Evolutionary conservation across 2,113 vertebrate species (phyloP), one percentile per base, ranked within the genome.

Genomic region (Rhipidura dahli): DNA sequence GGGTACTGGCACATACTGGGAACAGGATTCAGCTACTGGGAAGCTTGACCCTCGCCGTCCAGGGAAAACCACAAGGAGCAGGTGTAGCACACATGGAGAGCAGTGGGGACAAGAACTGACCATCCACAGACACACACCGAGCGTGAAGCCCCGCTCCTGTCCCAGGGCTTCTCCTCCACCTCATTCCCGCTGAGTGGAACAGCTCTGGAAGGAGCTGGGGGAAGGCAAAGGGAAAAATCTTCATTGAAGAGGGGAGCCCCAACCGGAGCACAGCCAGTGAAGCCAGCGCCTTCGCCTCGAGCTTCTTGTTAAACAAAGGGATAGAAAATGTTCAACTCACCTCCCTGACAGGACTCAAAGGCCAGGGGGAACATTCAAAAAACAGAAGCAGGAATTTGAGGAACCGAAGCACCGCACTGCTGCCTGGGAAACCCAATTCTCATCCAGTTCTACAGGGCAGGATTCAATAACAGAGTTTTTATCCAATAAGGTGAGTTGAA

Each of bases 401-500:
- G 53, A 35, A 23, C 28, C 7, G 2, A 83, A 35, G 40, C 35
- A 59, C 49, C 0, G 1, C 21, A 1, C 9, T 77, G 63, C 49
- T 96, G 69, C 72, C 53, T 1, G 23, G 86, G 92, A 97, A 96
- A 94, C 65, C 44, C 42, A 44, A 2, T 94, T 96, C 93, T 83
- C 83, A 87, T 86, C 61, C 13, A 33, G 65, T 30, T 51, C 95
- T 96, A 88, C 92, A 87, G 85, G 96, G 94, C 93, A 94, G 91
- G 89, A 95, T 96, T 93, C 94, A 95, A 79, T 96, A 97, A 97
- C 7, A 2, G 45, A 59, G 47, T 57, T 91, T 96, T 93, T 91
- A 91, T 97, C 96, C 97, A 94, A 73, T 95, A 95, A 97, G 93
- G 83, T 76, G 68, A 69, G 94, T 42, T 89, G 94, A 92, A 30